Percentiles rank a stretch among this genome's conserved stretches.
Evolutionary conservation across 2,888 invertebrate genomes (phyloP).

Genomic region (Prenolepis imparis): DNA sequence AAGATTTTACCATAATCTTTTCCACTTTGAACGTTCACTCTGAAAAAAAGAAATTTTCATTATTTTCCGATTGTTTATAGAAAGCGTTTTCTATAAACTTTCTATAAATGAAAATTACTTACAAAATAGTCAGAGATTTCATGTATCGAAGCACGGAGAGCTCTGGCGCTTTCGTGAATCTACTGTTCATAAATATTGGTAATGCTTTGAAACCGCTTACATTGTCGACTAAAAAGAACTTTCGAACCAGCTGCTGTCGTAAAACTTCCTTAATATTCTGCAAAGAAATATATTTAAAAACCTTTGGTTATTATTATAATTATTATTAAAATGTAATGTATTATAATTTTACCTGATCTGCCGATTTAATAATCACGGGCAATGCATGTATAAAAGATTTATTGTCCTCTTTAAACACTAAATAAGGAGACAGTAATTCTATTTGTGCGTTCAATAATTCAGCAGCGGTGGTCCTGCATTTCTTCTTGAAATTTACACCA

Average conservation of each 20-base stretch:
- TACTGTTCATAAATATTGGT: conserved; percentile 71
- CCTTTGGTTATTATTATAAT: conserved; percentile 20
- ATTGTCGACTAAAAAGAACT: conserved; percentile 91
- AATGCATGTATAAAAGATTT: conserved; percentile 87
- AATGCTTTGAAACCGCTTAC: conserved; percentile 84
- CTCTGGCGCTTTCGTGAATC: conserved; percentile 73
- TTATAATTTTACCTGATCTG: conserved; percentile 83
- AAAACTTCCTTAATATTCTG: conserved; percentile 80
- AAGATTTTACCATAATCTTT: conserved; percentile 88
- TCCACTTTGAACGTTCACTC: conserved; percentile 84
- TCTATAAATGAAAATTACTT: conserved; percentile 63
- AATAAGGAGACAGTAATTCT: conserved; percentile 87
- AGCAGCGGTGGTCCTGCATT: conserved; percentile 82
- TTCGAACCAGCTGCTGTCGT: conserved; percentile 89
- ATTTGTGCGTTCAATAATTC: conserved; percentile 84
- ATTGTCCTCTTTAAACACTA: conserved; percentile 86
- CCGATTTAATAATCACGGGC: conserved; percentile 88
- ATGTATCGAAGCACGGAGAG: conserved; percentile 83
- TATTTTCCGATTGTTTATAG: neutral
- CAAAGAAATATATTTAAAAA: conserved; percentile 6
- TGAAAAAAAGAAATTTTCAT: conserved; percentile 70
- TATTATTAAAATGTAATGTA: conserved; percentile 75
- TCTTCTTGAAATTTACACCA: conserved; percentile 84
- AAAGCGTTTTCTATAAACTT: neutral
- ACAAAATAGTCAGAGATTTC: conserved; percentile 83